Conservation (phyloP, 2,888 invertebrate species). For the Athrips mouffetella region DNA sequence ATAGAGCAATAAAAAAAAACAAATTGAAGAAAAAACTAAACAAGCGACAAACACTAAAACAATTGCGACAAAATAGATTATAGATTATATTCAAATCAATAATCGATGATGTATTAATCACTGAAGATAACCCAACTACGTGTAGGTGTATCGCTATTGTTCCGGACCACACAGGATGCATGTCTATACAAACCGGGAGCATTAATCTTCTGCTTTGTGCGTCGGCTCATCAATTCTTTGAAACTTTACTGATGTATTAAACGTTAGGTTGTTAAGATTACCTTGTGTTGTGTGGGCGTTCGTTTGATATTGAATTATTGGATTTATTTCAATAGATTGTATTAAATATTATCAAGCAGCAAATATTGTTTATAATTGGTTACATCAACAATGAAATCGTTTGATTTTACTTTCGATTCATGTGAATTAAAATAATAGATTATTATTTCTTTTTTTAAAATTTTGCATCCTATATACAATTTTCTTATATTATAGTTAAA, state of each 20-base stretch:
- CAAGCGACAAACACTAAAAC: no score
- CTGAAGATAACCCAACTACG: conserved; percentile 12
- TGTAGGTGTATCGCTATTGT: conserved; percentile 17
- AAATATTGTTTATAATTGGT: no score
- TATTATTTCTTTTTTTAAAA: no score
- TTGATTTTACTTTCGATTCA: no score
- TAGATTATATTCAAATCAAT: no score
- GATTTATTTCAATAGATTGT: background rate
- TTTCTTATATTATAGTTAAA: no score
- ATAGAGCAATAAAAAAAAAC: no score
- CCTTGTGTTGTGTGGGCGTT: conserved; percentile 10
- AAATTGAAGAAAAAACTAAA: no score
- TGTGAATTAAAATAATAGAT: no score
- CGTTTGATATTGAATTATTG: conserved; percentile 2
- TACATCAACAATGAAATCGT: no score
- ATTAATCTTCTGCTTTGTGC: conserved; percentile 22
- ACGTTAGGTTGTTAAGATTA: conserved; percentile 11
- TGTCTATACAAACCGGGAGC: conserved; percentile 20
- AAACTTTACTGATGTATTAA: conserved; percentile 14
- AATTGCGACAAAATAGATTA: no score
- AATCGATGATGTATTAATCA: conserved; percentile 19
- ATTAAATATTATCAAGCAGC: background rate
- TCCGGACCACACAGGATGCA: conserved; percentile 20
- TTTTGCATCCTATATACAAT: no score
- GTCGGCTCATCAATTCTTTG: conserved; percentile 19